A percentile compares a stretch with the other conserved stretches of the same genome.
phyloP scores from a whole-genome alignment of 2,888 invertebrate genomes.

The Boloria selene region DNA sequence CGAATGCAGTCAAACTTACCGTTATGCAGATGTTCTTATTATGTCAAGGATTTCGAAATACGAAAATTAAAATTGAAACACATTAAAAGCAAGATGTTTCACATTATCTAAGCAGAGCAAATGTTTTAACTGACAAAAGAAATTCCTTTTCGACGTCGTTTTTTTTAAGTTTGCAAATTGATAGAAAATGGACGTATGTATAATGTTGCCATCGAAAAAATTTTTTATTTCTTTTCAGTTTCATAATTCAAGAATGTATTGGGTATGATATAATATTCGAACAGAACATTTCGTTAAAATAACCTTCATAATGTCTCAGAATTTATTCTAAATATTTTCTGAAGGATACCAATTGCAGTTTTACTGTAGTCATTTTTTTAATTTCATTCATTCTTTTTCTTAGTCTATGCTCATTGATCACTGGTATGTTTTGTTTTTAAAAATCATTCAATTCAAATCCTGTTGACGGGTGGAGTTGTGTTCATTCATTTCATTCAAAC shows the following conservation, averaged over 20 bases:
- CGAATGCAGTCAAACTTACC: constrained; percentile 73
- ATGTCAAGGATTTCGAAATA: constrained; percentile 49
- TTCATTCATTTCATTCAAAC: constrained; percentile 40
- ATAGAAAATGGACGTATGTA: constrained; percentile 70
- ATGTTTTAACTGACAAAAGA: constrained; percentile 63
- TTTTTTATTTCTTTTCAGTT: background rate
- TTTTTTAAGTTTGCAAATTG: constrained; percentile 69
- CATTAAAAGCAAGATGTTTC: constrained; percentile 56
- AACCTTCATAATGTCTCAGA: too few species aligned
- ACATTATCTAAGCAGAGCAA: constrained; percentile 64
- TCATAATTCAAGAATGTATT: constrained; percentile 1
- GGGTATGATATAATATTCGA: too few species aligned
- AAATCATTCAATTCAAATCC: constrained; percentile 33
- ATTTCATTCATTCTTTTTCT: constrained; percentile 18
- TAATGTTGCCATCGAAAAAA: constrained; percentile 5
- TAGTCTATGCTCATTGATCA: constrained; percentile 6
- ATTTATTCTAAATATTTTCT: background rate
- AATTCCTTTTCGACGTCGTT: constrained; percentile 71
- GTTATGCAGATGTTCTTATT: constrained; percentile 53
- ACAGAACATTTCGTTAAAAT: too few species aligned
- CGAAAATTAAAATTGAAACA: constrained; percentile 55
- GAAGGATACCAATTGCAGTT: background rate
- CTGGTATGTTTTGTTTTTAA: constrained; percentile 34
- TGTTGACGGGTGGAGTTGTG: constrained; percentile 13
- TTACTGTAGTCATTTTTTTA: background rate